Evolutionary conservation across 2,888 invertebrate species (phyloP).

Genomic region (Lycophotia porphyrea): DNA sequence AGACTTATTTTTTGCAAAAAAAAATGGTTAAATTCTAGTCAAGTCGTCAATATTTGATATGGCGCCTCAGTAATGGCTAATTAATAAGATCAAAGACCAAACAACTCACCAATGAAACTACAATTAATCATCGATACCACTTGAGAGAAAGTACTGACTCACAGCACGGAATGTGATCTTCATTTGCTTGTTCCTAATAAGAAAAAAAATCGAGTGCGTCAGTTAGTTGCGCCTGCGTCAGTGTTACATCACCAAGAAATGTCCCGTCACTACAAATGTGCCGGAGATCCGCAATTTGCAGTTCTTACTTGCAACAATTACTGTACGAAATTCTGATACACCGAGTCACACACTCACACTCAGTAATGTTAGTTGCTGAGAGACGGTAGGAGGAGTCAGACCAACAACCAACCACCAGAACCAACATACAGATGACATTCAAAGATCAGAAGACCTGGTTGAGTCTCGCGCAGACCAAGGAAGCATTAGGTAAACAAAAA

Average conservation of each 20-base stretch:
- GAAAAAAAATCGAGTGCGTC: slow-evolving; percentile 78
- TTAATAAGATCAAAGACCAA: slow-evolving; percentile 51
- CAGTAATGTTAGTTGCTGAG: background rate
- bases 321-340: slow-evolving; percentile 48
- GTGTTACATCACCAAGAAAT: slow-evolving; percentile 76
- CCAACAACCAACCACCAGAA: too few species aligned
- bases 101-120: slow-evolving; percentile 45
- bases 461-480: background rate
- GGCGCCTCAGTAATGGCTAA: slow-evolving; percentile 26
- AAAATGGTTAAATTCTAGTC: background rate
- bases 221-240: slow-evolving; percentile 75
- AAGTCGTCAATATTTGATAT: background rate
- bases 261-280: slow-evolving; percentile 59
- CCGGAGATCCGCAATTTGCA: slow-evolving; percentile 63
- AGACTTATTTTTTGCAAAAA: background rate
- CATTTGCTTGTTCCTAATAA: slow-evolving; percentile 72
- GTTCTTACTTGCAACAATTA: slow-evolving; percentile 57
- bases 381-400: background rate
- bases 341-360: slow-evolving; percentile 30
- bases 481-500: too few species aligned
- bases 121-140: slow-evolving; percentile 59
- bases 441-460: slow-evolving; percentile 7
- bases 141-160: slow-evolving; percentile 66
- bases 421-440: background rate
- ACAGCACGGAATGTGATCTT: slow-evolving; percentile 73